A percentile compares a stretch with the other conserved stretches of the same genome.
phyloP scores from a whole-genome alignment of 53 echinoderm and acorn worm species.

The Crossaster papposus region DNA sequence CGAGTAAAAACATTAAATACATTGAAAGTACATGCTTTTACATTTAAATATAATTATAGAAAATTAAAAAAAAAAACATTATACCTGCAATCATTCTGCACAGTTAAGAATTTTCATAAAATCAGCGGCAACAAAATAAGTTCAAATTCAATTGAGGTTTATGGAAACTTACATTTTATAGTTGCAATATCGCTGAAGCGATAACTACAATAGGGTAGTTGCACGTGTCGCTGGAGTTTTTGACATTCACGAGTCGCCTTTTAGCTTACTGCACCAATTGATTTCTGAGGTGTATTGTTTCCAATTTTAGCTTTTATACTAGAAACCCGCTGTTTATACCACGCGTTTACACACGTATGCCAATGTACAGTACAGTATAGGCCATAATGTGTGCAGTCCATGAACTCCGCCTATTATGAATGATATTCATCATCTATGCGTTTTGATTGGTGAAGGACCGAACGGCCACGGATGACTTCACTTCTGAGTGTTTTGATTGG shows the following conservation, averaged over 20 bases:
- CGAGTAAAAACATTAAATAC: too few relatives aligned
- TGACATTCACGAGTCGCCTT: not conserved
- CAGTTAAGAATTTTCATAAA: not conserved
- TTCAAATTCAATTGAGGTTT: not conserved
- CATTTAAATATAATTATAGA: too few relatives aligned
- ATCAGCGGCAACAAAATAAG: not conserved
- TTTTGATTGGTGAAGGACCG: not conserved
- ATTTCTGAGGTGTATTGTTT: not conserved
- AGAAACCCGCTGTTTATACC: not conserved
- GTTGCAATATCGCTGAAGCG: not conserved
- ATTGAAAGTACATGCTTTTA: too few relatives aligned
- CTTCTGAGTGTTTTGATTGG: slow-evolving; percentile 32
- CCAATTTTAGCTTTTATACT: not conserved
- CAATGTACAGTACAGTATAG: not conserved
- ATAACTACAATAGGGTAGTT: not conserved
- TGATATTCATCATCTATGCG: not conserved
- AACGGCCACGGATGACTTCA: slow-evolving; percentile 2
- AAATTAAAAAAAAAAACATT: too few relatives aligned
- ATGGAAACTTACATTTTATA: not conserved
- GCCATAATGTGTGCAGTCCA: not conserved
- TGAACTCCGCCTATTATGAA: not conserved
- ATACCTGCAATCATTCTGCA: too few relatives aligned
- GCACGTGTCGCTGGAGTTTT: not conserved
- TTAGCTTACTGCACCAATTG: not conserved
- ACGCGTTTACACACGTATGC: not conserved